phyloP scores from a whole-genome alignment of 2,888 invertebrate genomes.

The Parthenolecanium corni region DNA sequence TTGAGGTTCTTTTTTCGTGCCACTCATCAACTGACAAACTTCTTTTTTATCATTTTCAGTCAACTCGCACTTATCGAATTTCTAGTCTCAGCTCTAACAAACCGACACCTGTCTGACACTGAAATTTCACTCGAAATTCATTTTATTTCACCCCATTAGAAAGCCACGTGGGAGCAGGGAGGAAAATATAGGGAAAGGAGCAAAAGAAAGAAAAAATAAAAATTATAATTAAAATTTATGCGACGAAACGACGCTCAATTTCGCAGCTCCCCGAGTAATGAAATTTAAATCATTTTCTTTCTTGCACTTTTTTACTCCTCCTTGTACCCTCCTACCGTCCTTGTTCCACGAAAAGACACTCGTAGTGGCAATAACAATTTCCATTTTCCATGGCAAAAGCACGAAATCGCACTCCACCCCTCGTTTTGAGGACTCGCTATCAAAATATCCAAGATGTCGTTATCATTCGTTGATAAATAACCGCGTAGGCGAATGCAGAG shows the following conservation, averaged over 20 bases:
- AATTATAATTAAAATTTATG: too few species aligned
- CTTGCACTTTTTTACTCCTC: background rate
- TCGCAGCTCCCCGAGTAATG: background rate
- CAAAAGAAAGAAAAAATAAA: background rate
- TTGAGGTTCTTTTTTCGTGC: too few species aligned
- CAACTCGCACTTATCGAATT: too few species aligned
- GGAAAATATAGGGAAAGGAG: too few species aligned
- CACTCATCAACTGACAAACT: too few species aligned
- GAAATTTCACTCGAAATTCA: too few species aligned
- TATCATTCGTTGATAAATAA: constrained; percentile 23
- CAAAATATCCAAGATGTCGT: constrained; percentile 27
- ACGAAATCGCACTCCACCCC: background rate
- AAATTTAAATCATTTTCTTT: constrained; percentile 10
- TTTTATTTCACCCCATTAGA: too few species aligned
- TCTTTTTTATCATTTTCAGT: too few species aligned
- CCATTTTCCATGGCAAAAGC: background rate
- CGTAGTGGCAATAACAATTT: constrained; percentile 3
- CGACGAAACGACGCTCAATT: background rate
- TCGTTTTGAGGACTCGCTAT: constrained; percentile 11
- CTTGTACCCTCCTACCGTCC: background rate
- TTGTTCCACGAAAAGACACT: background rate
- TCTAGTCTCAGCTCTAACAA: too few species aligned
- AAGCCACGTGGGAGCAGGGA: too few species aligned
- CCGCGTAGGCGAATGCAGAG: constrained; percentile 1
- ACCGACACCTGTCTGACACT: too few species aligned